These are phyloP conservation scores for Nomada flava DNA, from an alignment of 2,888 invertebrate genomes.

Conservation along the genomic window DNA sequence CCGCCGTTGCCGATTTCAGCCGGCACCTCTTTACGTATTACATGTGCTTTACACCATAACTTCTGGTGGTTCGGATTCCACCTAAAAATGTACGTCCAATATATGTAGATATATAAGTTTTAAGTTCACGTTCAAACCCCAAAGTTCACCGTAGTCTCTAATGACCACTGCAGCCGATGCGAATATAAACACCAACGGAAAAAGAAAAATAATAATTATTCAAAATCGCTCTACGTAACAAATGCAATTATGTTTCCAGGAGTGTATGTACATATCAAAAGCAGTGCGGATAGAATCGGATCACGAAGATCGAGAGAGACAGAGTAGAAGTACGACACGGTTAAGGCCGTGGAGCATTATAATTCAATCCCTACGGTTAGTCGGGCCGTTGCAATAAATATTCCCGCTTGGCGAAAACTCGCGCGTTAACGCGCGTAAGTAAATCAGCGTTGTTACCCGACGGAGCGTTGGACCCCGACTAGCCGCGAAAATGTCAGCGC, in stretches of 20 bases:
- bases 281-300: not conserved
- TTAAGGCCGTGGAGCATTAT: slow-evolving; percentile 56
- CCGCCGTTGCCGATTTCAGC: no score
- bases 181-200: no score
- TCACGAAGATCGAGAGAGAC: not conserved
- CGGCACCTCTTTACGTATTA: no score
- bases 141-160: no score
- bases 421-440: slow-evolving; percentile 73
- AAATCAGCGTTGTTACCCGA: slow-evolving; percentile 66
- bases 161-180: no score
- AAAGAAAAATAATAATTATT: no score
- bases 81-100: no score
- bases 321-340: slow-evolving; percentile 18
- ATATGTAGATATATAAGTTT: no score
- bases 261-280: not conserved
- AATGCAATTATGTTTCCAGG: not conserved
- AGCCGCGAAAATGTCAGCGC: slow-evolving; percentile 23
- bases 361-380: slow-evolving; percentile 66
- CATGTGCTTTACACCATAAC: no score
- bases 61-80: no score
- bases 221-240: no score
- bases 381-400: slow-evolving; percentile 64
- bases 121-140: no score
- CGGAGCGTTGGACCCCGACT: slow-evolving; percentile 37
- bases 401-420: slow-evolving; percentile 68